A percentile compares a stretch with the other conserved stretches of the same genome.
Evolutionary conservation across 2,797 vertebrate species (phyloP).

Genomic region (Brachymystax lenok): DNA sequence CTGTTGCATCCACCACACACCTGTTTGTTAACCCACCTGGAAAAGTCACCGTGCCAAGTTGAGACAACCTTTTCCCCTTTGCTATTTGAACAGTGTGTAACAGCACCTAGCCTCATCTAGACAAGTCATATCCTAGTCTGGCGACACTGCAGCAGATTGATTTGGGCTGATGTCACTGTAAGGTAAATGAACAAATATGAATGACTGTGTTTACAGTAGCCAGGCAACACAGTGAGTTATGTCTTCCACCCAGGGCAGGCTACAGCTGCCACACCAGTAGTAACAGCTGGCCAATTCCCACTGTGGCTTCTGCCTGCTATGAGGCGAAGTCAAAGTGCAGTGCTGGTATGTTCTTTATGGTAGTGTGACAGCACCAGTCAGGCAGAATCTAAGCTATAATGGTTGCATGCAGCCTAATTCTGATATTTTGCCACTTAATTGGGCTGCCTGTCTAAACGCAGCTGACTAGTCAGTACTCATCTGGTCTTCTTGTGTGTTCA

Average conservation of each 20-base stretch:
- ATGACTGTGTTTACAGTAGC: constrained; percentile 41
- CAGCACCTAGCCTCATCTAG: background rate
- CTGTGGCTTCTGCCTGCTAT: background rate
- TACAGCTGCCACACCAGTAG: constrained; percentile 36
- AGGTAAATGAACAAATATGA: constrained; percentile 7
- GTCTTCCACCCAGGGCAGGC: constrained; percentile 20
- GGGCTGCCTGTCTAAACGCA: background rate
- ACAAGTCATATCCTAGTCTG: background rate
- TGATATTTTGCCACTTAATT: no score
- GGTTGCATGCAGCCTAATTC: no score
- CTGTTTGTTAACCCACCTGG: background rate
- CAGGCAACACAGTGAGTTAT: constrained; percentile 58
- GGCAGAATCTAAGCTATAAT: background rate
- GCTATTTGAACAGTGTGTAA: background rate
- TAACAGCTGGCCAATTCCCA: background rate
- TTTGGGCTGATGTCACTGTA: constrained; percentile 17
- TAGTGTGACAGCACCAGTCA: constrained; percentile 11
- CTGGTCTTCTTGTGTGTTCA: background rate
- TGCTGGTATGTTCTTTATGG: constrained; percentile 1
- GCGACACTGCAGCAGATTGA: constrained; percentile 10
- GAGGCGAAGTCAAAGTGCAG: constrained; percentile 34
- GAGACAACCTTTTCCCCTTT: constrained; percentile 10
- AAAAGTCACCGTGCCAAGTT: background rate
- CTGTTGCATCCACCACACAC: background rate
- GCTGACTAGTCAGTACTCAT: background rate